Evolutionary conservation across 2,888 invertebrate genomes (phyloP), one percentile per base, ranked within the genome.

Genomic region (Tipula unca): DNA sequence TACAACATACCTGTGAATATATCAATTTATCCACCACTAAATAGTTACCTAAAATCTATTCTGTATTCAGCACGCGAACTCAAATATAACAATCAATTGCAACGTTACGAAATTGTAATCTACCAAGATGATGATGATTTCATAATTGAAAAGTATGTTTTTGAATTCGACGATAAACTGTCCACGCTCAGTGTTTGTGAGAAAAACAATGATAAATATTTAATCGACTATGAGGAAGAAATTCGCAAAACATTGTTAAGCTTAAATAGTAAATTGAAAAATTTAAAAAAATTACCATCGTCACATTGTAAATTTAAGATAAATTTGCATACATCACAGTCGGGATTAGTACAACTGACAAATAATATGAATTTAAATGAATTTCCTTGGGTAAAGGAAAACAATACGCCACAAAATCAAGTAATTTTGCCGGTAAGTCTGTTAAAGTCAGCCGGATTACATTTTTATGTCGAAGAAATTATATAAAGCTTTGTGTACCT

Each of bases 301-400:
- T 88, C 87, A 85, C 87, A 88, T 0, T 69, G 69, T 69, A 89
- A 88, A 54, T 90, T 91, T 39, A 89, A 88, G 85, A 86, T 90
- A 6, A 87, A 89, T 3, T 85, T 91, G 0, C 89, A 90, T 39
- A 90, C 90, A 4, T 89, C 89, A 0, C 89, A 91, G 85, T 85
- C 88, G 0, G 89, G 88, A 0, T 90, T 89, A 85, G 87, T 89
- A 0, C 88, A 88, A 29, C 86, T 89, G 0, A 89, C 88, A 36
- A 88, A 90, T 29, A 88, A 89, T 35, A 36, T 84, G 25, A 25
- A 36, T 84, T 35, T 84, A 32, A 36, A 89, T 87, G 89, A 90
- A 13, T 90, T 90, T 85, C 90, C 90, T 1, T 90, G 90, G 90
- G 86, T 91, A 0, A 89, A 89, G 29, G 87, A 88, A 14, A 86